Evolutionary conservation across 2,888 invertebrate genomes (phyloP), one percentile per base, ranked within the genome.

Genomic region (Pristionchus arcanus): DNA sequence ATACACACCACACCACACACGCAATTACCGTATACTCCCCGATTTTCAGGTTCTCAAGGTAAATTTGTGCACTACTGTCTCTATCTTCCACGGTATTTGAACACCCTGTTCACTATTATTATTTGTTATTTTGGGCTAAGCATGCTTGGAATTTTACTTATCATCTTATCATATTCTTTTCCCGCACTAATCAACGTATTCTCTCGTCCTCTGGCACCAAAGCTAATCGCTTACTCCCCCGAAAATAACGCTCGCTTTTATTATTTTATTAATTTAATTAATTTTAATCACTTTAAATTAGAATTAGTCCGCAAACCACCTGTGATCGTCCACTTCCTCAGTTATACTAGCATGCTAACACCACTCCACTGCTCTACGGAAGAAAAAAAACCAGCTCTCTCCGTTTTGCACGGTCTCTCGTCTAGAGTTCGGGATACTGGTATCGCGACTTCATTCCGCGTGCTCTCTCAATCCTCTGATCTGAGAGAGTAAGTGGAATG

Each of bases 21-120:
- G 16, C 74, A 74, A 42, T 49, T 49, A 49, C 42, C 42, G 42
- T 34, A 42, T 25, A 4, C 49, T n/a, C n/a, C n/a, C n/a, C 81
- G 49, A 90, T 92, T 94, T 93, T 92, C 90, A 95, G 95, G 95
- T 95, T 90, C 95, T 95, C 92, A 95, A 95, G 95, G 95, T 95
- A 95, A 71, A 34, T 88, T 88, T 88, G 42, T 49, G 55, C 34
- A 71, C 77, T 19, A 21, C 66, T 25, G n/a, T 34, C n/a, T 84
- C 84, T 83, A 31, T 81, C 83, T 77, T 28, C 28, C 84, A 84
- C 84, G 84, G 84, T 84, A 84, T 59, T 25, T 16, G 37, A 34
- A 42, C 34, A 81, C 42, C 28, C 42, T 37, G 34, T 42, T 21
- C 37, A n/a, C 37, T 42, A 11, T 74, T 28, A 31, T 49, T 11